A percentile compares a stretch with the other conserved stretches of the same genome.
phyloP scores from a whole-genome alignment of 1,140 invertebrate species.

The Tetramorium alpestre region DNA sequence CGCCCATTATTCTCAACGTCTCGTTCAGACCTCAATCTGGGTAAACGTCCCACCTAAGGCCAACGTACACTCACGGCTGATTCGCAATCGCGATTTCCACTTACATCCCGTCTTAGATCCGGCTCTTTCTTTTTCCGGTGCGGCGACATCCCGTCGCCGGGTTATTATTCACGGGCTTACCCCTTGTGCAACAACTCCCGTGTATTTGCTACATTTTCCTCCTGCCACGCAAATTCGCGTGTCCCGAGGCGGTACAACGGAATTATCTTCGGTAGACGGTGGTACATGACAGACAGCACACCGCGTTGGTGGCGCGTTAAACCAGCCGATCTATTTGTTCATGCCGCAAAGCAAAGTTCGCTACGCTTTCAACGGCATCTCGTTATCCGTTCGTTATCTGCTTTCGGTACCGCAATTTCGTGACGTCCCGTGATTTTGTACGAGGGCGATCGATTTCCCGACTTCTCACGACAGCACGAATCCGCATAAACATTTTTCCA shows the following conservation, averaged over 20 bases:
- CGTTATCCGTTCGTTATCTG: constrained; percentile 29
- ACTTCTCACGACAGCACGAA: neutral
- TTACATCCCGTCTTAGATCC: constrained; percentile 2
- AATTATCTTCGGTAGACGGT: constrained; percentile 25
- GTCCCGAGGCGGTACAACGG: constrained; percentile 23
- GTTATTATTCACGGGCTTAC: constrained; percentile 25
- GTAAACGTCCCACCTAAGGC: constrained; percentile 2
- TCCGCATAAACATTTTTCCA: neutral
- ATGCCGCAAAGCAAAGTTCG: constrained; percentile 26
- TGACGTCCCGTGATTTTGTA: neutral
- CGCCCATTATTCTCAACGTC: constrained; percentile 22
- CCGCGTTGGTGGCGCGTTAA: constrained; percentile 27
- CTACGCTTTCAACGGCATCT: constrained; percentile 21
- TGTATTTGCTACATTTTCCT: constrained; percentile 18
- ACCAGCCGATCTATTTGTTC: constrained; percentile 33
- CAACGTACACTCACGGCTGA: constrained; percentile 5
- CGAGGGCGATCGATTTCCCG: neutral
- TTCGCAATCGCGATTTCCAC: constrained; percentile 45
- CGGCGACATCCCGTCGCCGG: neutral
- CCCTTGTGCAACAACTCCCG: neutral
- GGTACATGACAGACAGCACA: constrained; percentile 11
- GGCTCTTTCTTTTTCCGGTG: constrained; percentile 9
- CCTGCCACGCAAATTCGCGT: constrained; percentile 30
- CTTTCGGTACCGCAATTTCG: constrained; percentile 38
- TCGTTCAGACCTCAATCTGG: constrained; percentile 10